Base-by-base conservation (phyloP, 2,888 invertebrate species). In the Linnaemya tessellans region DNA sequence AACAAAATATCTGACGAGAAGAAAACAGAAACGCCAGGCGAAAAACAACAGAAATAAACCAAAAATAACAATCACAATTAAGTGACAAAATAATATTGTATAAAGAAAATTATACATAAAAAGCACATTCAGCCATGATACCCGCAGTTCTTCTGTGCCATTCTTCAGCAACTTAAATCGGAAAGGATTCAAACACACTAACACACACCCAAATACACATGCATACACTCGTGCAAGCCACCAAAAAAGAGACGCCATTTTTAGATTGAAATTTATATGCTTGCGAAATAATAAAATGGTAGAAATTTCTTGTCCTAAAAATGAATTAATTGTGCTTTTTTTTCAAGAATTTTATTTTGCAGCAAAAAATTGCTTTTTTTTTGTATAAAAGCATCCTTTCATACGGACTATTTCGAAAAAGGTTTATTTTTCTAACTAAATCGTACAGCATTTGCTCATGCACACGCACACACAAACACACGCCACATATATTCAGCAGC, bases 21-120 rank as follows among this genome's bases (percentile, higher is more conserved):
- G 58, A 67, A 46, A 49, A 54, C 25, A 64, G 65, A 67, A 81
- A 79, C 85, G 64, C 75, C 82, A 75, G 75, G 79, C 82, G 54
- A 30, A 73, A 79, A 70, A 2, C 2, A 30, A 30, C 2, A 30
- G 30, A 30, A 30, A 54, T 9, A 65, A 49, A 46, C 46, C 35
- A 60, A 81, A 80, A 77, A 80, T 75, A 80, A 80, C 84, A 80
- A 84, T 80, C 80, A 81, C 84, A 84, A 81, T 84, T 84, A 84
- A 84, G 84, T 81, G 84, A 84, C 80, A 80, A 73, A 84, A 80
- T 77, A 41, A 51, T 56, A 73, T 51, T n/a, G 1, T 56, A 35
- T 25, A 51, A 54, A 71, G 18, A 18, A 20, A 65, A 65, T 65
- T 65, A 65, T 49, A 46, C 65, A 74, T 3, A 49, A 80, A 78